A percentile compares a stretch with the other conserved stretches of the same genome.
Conservation (phyloP, 2,113 vertebrate species). For the Dasypus novemcinctus region DNA sequence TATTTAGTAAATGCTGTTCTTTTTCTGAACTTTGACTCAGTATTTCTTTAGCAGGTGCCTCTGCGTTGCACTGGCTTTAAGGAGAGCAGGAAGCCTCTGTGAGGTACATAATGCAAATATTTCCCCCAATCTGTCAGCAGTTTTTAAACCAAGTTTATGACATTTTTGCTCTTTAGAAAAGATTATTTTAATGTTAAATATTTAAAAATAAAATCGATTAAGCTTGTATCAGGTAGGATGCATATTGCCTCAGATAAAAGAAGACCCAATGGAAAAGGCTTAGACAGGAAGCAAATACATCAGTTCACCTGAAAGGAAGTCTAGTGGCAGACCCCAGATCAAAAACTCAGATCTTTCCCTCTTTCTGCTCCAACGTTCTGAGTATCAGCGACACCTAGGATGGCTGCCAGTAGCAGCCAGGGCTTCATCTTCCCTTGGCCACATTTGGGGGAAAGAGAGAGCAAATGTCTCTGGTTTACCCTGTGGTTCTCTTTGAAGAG, state of each 20-base stretch:
- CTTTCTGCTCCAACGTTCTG: background rate
- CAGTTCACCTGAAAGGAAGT: background rate
- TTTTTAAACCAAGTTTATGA: background rate
- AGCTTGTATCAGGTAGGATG: background rate
- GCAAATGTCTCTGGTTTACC: background rate
- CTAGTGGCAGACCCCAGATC: background rate
- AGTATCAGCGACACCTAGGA: background rate
- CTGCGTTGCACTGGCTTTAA: background rate
- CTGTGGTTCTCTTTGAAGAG: background rate
- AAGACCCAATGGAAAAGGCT: background rate
- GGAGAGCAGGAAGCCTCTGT: background rate
- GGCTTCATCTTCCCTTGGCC: background rate
- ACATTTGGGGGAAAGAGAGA: background rate
- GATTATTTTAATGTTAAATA: background rate
- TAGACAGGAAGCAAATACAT: background rate
- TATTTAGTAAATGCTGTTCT: background rate
- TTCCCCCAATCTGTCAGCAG: background rate
- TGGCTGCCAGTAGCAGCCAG: background rate
- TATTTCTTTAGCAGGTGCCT: background rate
- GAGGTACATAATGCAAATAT: background rate
- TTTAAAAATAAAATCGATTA: background rate
- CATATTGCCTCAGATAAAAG: background rate
- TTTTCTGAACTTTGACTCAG: background rate
- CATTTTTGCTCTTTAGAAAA: background rate
- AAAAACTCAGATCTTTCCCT: background rate